Base-by-base conservation (phyloP, 2,888 invertebrate species). In the Eupithecia dodoneata region DNA sequence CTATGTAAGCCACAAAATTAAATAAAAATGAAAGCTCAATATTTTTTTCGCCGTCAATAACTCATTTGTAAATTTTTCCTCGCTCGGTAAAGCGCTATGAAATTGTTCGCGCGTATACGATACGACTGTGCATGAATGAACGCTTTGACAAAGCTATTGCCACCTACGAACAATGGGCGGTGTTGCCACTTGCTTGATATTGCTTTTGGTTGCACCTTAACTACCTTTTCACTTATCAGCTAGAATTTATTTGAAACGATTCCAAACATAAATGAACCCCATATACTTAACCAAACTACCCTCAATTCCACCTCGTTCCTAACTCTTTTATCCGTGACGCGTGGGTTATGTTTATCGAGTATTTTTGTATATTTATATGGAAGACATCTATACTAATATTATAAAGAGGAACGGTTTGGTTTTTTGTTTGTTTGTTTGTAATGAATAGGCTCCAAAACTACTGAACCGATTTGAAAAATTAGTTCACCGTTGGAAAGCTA, bases 51-150 rank as follows among this genome's bases (percentile, higher is more conserved):
- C 18, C 59, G 4, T 10, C 41, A 4, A 69, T 69, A 45, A 69
- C 42, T 41, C 66, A 66, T 13, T 45, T 44, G 44, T n/a, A 42
- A 7, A 44, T 9, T 69, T 69, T 69, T 69, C 45, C 44, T n/a
- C 45, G 45, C 45, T 15, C 67, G 41, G 44, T 18, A 66, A 66
- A 66, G n/a, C 44, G 67, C 42, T 18, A 45, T 70, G 4, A 63
- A 63, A 63, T 70, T 70, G 70, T 18, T 70, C 70, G 70, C 47
- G 70, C 70, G 47, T 70, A 70, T 70, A 70, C 52, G 12, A 70
- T 70, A 70, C 52, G 12, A 55, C 45, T 41, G 18, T 69, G 67
- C 73, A 44, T 73, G 67, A 73, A 69, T 73, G 67, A 55, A 67
- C 73, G 42, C 44, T 66, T 73, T 69, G 73, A 73, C 47, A 47